These are phyloP conservation scores for Megaceryle alcyon DNA, from an alignment of 2,797 vertebrate species.

Conservation along the genomic window DNA sequence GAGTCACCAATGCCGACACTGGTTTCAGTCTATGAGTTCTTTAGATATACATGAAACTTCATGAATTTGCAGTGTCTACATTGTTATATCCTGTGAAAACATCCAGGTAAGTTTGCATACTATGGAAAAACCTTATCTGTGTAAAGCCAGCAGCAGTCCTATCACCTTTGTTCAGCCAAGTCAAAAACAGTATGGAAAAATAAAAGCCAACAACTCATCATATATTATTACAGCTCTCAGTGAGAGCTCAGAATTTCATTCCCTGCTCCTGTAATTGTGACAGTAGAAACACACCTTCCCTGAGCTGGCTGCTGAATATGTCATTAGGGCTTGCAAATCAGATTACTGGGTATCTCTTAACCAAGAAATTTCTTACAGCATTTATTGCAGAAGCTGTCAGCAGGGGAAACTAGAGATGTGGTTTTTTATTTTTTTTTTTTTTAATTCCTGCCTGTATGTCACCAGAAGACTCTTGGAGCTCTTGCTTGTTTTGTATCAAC, in stretches of 20 bases:
- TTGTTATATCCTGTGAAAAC: not conserved
- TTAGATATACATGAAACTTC: rapidly evolving
- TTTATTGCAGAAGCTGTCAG: slow-evolving; percentile 55
- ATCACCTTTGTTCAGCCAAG: not conserved
- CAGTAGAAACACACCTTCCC: slow-evolving; percentile 44
- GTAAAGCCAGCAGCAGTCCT: not conserved
- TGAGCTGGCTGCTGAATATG: slow-evolving; percentile 49
- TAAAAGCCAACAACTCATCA: slow-evolving; percentile 29
- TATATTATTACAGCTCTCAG: slow-evolving; percentile 41
- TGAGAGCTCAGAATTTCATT: slow-evolving; percentile 32
- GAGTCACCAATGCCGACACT: rapidly evolving
- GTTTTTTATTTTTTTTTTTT: not conserved
- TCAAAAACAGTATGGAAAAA: slow-evolving; percentile 43
- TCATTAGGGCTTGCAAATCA: slow-evolving; percentile 35
- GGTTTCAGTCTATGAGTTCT: not conserved
- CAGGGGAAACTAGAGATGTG: slow-evolving; percentile 12
- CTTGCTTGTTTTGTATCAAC: not conserved
- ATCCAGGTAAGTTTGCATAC: not conserved
- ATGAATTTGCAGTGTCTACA: not conserved
- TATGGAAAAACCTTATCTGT: not conserved
- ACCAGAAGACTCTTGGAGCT: not conserved
- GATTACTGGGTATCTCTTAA: slow-evolving; percentile 36
- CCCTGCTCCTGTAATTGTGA: slow-evolving; percentile 26
- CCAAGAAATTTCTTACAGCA: slow-evolving; percentile 36
- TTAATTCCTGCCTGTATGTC: not conserved